phyloP scores from a whole-genome alignment of 2,113 vertebrate species.

The Stictonetta naevosa region DNA sequence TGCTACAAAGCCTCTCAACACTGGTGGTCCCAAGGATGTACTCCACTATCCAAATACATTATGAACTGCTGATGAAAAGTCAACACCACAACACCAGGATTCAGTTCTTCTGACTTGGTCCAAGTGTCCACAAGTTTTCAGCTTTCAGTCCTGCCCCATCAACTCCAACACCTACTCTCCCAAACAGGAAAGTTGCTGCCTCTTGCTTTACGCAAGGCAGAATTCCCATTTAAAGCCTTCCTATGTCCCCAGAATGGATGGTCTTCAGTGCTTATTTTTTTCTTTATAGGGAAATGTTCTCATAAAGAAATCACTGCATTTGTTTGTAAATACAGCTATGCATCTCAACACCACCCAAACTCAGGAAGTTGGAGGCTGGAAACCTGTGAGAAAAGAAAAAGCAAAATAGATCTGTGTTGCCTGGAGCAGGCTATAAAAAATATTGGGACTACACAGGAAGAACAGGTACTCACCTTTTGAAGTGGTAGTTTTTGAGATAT shows the following conservation, averaged over 20 bases:
- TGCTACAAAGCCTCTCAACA: neutral
- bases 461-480: neutral
- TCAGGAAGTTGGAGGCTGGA: neutral
- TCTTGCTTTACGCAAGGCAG: neutral
- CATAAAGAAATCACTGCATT: fast-evolving
- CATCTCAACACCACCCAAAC: neutral
- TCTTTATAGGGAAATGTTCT: neutral
- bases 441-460: neutral
- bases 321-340: neutral
- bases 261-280: neutral
- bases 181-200: neutral
- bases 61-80: neutral
- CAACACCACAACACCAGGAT: neutral
- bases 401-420: neutral
- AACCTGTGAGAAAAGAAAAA: neutral
- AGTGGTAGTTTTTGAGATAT: neutral
- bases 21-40: neutral
- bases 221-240: neutral
- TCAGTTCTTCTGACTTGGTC: fast-evolving
- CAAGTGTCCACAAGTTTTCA: neutral
- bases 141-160: neutral
- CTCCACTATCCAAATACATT: neutral
- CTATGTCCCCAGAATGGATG: neutral
- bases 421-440: neutral
- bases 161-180: neutral